Conservation (phyloP, 2,888 invertebrate species). For the Drosophila sordidula region DNA sequence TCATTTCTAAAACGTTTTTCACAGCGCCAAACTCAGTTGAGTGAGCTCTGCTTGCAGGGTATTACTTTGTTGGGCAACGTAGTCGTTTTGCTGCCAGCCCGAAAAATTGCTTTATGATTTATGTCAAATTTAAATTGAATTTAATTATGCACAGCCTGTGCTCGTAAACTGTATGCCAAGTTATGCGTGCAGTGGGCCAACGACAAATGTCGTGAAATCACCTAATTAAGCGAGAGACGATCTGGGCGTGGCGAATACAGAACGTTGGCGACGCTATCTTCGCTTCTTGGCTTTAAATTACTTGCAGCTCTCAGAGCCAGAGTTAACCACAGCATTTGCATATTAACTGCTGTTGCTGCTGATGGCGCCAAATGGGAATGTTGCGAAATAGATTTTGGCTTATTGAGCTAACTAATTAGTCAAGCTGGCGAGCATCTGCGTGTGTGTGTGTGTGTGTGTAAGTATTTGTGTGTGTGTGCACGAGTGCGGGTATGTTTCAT, state of each 20-base stretch:
- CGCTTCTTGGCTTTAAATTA: background rate
- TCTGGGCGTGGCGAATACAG: background rate
- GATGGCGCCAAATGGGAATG: conserved; percentile 1
- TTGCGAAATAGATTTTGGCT: conserved; percentile 14
- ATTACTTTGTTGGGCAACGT: background rate
- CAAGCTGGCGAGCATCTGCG: conserved; percentile 7
- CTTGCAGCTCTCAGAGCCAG: background rate
- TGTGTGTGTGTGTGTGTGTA: background rate
- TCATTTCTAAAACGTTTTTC: too few relatives aligned
- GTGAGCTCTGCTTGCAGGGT: conserved; percentile 13
- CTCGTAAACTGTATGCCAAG: conserved; percentile 41
- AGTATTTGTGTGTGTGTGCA: conserved; percentile 4
- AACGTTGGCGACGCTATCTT: conserved; percentile 6
- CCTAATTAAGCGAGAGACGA: conserved; percentile 28
- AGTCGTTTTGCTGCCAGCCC: background rate
- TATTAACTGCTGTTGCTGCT: conserved; percentile 19
- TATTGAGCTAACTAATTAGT: conserved; percentile 45
- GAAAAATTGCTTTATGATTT: conserved; percentile 49
- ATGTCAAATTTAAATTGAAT: conserved; percentile 57
- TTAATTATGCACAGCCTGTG: conserved; percentile 50
- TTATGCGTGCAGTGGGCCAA: conserved; percentile 56
- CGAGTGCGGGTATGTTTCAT: conserved; percentile 8
- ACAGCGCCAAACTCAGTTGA: too few relatives aligned
- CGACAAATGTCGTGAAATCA: conserved; percentile 33
- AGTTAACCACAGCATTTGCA: background rate